A percentile compares a stretch with the other conserved stretches of the same genome.
Evolutionary conservation across 2,113 vertebrate genomes (phyloP).

Genomic region (Microcebus tavaratra): DNA sequence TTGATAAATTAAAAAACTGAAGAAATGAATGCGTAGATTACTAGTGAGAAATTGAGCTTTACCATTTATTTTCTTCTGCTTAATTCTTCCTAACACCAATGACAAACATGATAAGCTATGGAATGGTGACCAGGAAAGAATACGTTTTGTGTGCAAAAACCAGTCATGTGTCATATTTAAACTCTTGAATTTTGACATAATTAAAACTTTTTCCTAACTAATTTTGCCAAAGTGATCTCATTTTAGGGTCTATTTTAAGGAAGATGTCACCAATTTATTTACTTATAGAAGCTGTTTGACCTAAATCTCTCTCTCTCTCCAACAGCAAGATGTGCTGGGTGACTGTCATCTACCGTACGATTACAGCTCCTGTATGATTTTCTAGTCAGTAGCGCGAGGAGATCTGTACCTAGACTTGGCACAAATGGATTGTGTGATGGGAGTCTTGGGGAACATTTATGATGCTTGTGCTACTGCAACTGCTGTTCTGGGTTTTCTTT

Average conservation of each 20-base stretch:
- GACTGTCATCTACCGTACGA: background rate
- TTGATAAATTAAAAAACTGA: background rate
- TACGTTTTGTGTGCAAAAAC: background rate
- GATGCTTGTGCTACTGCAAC: conserved; percentile 56
- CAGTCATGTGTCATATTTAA: background rate
- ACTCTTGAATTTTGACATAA: background rate
- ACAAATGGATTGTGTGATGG: conserved; percentile 51
- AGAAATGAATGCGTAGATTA: background rate
- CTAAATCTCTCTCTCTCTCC: background rate
- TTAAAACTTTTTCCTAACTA: background rate
- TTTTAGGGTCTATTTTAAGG: background rate
- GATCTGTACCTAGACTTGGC: conserved; percentile 26
- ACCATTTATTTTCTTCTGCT: background rate
- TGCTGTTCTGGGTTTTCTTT: conserved; percentile 58
- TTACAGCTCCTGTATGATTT: conserved; percentile 48
- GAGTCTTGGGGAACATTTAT: conserved; percentile 70
- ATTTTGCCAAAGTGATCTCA: background rate
- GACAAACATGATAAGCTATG: background rate
- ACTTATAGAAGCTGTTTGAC: background rate
- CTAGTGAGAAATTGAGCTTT: background rate
- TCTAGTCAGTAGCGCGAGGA: background rate
- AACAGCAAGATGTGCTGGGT: background rate
- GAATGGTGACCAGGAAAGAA: background rate
- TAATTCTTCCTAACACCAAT: background rate
- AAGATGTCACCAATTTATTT: background rate